Evolutionary conservation across 2,888 invertebrate species (phyloP).

Genomic region (Agonopterix heracliana): DNA sequence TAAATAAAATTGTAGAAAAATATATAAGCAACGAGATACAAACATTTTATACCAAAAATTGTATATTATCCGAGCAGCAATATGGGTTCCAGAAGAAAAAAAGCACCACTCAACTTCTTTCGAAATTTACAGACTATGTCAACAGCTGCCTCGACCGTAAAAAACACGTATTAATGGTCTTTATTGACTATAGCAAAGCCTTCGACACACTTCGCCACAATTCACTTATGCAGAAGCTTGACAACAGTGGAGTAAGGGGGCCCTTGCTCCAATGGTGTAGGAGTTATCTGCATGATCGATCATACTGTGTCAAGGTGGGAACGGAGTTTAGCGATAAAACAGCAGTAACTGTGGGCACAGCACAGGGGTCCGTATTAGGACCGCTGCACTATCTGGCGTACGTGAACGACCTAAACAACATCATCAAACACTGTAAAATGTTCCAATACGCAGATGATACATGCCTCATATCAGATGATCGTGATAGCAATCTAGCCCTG

Average conservation of each 20-base stretch:
- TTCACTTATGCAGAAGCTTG: neutral
- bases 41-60: constrained; percentile 1
- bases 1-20: constrained; percentile 9
- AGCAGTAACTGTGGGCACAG: constrained; percentile 14
- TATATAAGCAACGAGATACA: constrained; percentile 7
- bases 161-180: constrained; percentile 3
- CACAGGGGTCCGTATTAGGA: constrained; percentile 18
- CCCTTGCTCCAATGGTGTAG: constrained; percentile 12
- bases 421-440: constrained; percentile 2
- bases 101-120: constrained; percentile 7
- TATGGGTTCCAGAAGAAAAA: constrained; percentile 9
- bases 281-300: constrained; percentile 11
- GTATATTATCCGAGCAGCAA: constrained; percentile 6
- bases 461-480: constrained; percentile 15
- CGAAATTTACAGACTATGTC: constrained; percentile 7
- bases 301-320: constrained; percentile 8
- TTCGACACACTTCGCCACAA: neutral
- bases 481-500: constrained; percentile 2
- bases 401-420: constrained; percentile 8
- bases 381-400: constrained; percentile 17
- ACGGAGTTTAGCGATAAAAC: constrained; percentile 6
- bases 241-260: neutral
- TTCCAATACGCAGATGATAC: constrained; percentile 19
- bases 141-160: constrained; percentile 1
- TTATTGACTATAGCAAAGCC: constrained; percentile 8